Evolutionary conservation across 2,797 vertebrate genomes (phyloP).

Genomic region (Pangasius macronema): DNA sequence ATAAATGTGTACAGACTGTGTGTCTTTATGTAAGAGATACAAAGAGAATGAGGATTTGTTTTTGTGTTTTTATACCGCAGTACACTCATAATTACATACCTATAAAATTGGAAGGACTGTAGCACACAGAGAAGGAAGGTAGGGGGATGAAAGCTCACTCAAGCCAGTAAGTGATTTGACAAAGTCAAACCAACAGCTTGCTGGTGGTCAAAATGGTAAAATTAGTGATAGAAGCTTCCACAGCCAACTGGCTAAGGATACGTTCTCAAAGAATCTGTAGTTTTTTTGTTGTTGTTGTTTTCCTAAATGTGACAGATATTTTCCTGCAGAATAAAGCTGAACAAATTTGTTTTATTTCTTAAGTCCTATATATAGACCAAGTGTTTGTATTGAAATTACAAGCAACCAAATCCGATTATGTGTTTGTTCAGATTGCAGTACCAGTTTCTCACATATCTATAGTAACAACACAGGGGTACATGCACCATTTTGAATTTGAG

Average conservation of each 20-base stretch:
- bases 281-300: background rate
- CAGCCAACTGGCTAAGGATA: background rate
- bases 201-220: no score
- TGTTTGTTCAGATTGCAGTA: background rate
- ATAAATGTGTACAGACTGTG: background rate
- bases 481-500: constrained; percentile 1
- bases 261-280: background rate
- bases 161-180: background rate
- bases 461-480: background rate
- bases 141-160: background rate
- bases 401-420: background rate
- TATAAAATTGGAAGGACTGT: background rate
- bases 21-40: background rate
- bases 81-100: constrained; percentile 1
- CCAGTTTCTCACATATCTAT: background rate
- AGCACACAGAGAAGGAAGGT: background rate
- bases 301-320: background rate
- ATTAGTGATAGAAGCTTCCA: background rate
- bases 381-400: background rate
- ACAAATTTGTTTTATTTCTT: constrained; percentile 5
- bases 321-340: background rate
- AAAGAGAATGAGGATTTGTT: background rate
- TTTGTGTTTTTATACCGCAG: background rate
- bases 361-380: background rate
- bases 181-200: no score